Evolutionary conservation across 1,140 invertebrate genomes (phyloP).

Genomic region (Mercenaria mercenaria): DNA sequence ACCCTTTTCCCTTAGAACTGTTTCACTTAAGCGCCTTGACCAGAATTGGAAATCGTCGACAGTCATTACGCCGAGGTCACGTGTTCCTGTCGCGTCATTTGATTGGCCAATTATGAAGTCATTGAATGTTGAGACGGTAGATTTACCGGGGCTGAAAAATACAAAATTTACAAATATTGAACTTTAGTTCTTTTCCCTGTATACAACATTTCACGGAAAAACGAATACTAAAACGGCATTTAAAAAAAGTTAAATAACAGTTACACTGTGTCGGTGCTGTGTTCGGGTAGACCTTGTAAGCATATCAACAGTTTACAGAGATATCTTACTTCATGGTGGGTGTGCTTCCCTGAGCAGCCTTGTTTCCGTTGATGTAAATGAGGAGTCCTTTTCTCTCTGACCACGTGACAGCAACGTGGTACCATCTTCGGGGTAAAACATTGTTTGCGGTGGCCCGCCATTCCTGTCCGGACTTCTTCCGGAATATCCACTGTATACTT

Average conservation of each 20-base stretch:
- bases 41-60: conserved; percentile 84
- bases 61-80: conserved; percentile 73
- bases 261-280: no score
- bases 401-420: conserved; percentile 84
- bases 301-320: no score
- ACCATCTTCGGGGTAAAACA: conserved; percentile 81
- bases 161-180: not conserved
- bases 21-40: conserved; percentile 74
- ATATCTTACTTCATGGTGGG: not conserved
- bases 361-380: conserved; percentile 82
- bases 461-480: conserved; percentile 75
- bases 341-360: conserved; percentile 65
- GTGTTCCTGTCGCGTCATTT: conserved; percentile 75
- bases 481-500: conserved; percentile 79
- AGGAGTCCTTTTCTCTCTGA: conserved; percentile 72
- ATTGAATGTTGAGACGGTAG: conserved; percentile 42
- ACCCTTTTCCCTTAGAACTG: conserved; percentile 81
- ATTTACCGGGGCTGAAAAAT: conserved; percentile 47
- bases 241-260: no score
- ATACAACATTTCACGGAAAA: no score
- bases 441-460: conserved; percentile 78
- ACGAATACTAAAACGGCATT: no score
- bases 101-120: conserved; percentile 81
- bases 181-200: not conserved
- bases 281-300: no score